Base-by-base conservation (phyloP, 2,888 invertebrate species). In the Kuschelorhynchus macadamiae region DNA sequence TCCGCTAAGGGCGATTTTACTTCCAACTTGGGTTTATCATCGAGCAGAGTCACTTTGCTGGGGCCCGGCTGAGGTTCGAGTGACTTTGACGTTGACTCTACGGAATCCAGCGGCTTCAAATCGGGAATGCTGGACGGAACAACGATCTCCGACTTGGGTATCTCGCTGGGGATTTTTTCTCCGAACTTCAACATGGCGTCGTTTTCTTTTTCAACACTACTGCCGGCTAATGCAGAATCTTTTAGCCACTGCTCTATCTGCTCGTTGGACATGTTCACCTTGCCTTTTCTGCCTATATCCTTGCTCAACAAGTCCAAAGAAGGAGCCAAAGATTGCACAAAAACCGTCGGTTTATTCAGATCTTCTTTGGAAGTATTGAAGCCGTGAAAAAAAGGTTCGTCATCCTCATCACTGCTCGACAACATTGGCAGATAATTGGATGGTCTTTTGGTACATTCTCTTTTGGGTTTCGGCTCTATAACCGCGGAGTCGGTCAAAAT, bases 251-350 rank as follows among this genome's bases (percentile, higher is more conserved):
- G 89, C 72, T 90, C 89, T 42, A 90, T 90, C 79, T 89, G 89
- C 75, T 90, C 90, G 33, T 87, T 89, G 0, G 90, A 89, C 90
- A 90, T 89, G 75, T 90, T 90, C 0, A 90, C 89, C 77, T 89
- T 71, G 3, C 59, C 69, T 57, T 71, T 71, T 49, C 84, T 79
- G 14, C 81, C 81, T 0, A 84, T 76, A 49, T 82, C 83, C 74
- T 82, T 82, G 61, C 74, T 78, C n/a, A 79, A 74, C 18, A 81
- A 73, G 82, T 86, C 70, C 78, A 84, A 46, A 75, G 83, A 77
- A 11, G 74, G 77, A 1, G 72, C 74, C 1, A 69, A 14, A 1
- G 67, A 44, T 17, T 57, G 57, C 14, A 66, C 62, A 20, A 49
- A 52, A 4, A 53, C 41, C 30, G 56, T 56, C 42, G 71, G 16